Evolutionary conservation across 2,888 invertebrate species (phyloP), one percentile per base, ranked within the genome.

Genomic region (Ommatoiulus sabulosus): DNA sequence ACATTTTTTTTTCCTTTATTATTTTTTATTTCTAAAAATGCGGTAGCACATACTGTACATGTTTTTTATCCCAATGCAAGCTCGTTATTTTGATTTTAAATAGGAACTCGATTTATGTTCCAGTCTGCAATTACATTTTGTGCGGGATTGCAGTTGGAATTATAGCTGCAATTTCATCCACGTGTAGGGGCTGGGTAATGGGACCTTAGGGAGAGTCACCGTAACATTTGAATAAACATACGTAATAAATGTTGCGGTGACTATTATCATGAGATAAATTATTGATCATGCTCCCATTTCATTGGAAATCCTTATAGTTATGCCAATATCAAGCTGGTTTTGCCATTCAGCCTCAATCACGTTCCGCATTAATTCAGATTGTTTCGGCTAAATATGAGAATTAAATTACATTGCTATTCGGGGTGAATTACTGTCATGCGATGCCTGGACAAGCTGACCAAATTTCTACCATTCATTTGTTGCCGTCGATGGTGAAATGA

Each of bases 211-310:
- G 52, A 52, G 52, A 15, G 52, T 52, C 52, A 15, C 52, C 52
- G 52, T 52, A 15, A 4, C 52, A 12, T 52, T 52, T 52, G 52
- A 52, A 52, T 52, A 52, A 17, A 63, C n/a, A 6, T 63, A 63
- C n/a, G 63, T 63, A 63, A n/a, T 63, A 20, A 63, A 63, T 63
- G 63, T n/a, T 63, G 20, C 20, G 63, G 63, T 63, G 63, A 63
- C 17, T 20, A 63, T 63, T 46, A 46, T 63, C 63, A 63, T n/a
- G 63, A n/a, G 63, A 63, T n/a, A 17, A 63, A 63, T 20, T 63
- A 63, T 20, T 63, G 63, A 52, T 52, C 17, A 52, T 52, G 52
- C 52, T 63, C 20, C 4, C 20, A 63, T 63, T 63, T 63, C 63
- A 63, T 20, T n/a, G 3, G n/a, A 63, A 63, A 63, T 63, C 48